Base-by-base conservation (phyloP, 2,113 vertebrate species). In the Amphiprion ocellaris region DNA sequence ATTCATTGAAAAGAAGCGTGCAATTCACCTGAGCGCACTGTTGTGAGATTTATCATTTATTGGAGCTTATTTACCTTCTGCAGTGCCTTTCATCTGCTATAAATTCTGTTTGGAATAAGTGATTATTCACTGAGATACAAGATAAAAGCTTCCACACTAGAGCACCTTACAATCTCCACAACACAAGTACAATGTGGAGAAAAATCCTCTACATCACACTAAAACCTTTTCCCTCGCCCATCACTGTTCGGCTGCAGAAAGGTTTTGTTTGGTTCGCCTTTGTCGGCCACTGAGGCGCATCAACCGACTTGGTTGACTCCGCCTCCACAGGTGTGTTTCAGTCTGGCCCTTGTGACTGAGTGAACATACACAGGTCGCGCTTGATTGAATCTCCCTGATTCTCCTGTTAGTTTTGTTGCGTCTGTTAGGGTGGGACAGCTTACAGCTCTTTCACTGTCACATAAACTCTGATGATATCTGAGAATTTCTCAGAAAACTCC, bases 381-480 rank as follows among this genome's bases (percentile, higher is more conserved):
- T 71, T 55, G 58, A 69, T 2, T 77, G 47, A 69, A 63, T 33
- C 37, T 61, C 49, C 19, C 37, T 21, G 54, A 79, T 33, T 85
- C 71, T 69, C 58, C 61, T 70, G 69, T 79, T 85, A n/a, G 72
- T 69, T 87, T 77, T 69, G 70, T 71, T 67, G n/a, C 47, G 52
- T 52, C 37, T 77, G 68, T 82, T 66, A 21, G 46, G 71, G 26
- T 24, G 53, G 58, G 60, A 74, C 58, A 61, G 19, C 21, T 60
- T 33, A 21, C 17, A 12, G 28, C 28, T 4, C 49, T 17, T 81
- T 63, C 14, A 30, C 11, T 62, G n/a, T 26, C 28, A 41, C 12
- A 15, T 44, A 15, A 44, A 44, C n/a, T n/a, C 33, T 30, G 21
- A 1, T 37, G 59, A 64, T 41, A 5, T 69, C 17, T 28, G 0